Evolutionary conservation across 1,140 invertebrate species (phyloP), one percentile per base, ranked within the genome.

Genomic region (Drosophila sucinea): DNA sequence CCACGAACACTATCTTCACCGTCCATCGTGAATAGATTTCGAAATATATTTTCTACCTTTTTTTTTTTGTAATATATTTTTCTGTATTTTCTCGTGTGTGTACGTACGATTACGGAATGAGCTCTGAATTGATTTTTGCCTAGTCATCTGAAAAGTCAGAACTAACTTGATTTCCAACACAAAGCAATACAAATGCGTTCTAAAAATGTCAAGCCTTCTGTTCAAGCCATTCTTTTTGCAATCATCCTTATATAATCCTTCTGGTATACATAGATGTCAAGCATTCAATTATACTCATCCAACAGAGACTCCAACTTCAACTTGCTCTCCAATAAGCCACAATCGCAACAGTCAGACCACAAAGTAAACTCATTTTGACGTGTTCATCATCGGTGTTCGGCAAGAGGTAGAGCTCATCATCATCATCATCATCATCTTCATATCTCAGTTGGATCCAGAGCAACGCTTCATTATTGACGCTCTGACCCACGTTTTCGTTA

Each of bases 321-420:
- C 44, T 51, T 62, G 44, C 64, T 30, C 56, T 73, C 70, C 33
- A 63, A 17, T 60, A 54, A 64, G 58, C 44, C 60, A 65, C 73
- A 77, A 77, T 80, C 77, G 70, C 77, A 65, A 66, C 65, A 60
- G 86, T 70, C 75, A 70, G 60, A 75, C 82, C 83, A 70, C 82
- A 85, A 87, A 85, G 82, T 82, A 86, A 86, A 86, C 82, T 86
- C 76, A 82, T 86, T 86, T 86, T 71, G 83, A 87, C 76, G 83
- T 86, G 79, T 86, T 70, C 69, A 65, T 71, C 58, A 77, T 54
- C 38, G 44, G 35, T 27, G n/a, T 58, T 25, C 7, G 17, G 23
- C 5, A 32, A 11, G 32, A 23, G 27, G 5, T 4, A 32, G 44
- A 38, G 17, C 17, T 30, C 30, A 30, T 30, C 30, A 30, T 30